These are phyloP conservation scores for Baronia brevicornis DNA, from an alignment of 2,888 invertebrate species.

Conservation along the genomic window DNA sequence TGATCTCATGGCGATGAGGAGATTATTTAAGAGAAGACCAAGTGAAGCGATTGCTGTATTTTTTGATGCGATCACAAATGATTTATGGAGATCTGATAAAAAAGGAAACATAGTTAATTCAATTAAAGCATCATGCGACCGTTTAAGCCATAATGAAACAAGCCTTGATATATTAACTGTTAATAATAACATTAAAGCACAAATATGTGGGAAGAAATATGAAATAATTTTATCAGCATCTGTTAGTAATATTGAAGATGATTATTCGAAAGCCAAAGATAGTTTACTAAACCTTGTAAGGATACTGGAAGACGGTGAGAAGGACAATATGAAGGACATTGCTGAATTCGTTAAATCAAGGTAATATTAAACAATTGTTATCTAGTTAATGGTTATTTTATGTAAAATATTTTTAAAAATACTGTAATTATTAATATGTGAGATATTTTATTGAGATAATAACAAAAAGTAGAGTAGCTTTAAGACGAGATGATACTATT, in stretches of 20 bases:
- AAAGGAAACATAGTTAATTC: constrained; percentile 38
- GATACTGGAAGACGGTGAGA: constrained; percentile 26
- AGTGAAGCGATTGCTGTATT: constrained; percentile 45
- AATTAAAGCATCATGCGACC: constrained; percentile 36
- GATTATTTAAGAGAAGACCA: constrained; percentile 46
- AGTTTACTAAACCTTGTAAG: constrained; percentile 39
- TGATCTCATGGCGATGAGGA: constrained; percentile 38
- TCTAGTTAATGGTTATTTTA: no score
- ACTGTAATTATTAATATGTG: no score
- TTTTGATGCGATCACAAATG: constrained; percentile 54
- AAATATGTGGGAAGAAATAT: constrained; percentile 51
- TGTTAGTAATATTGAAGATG: constrained; percentile 29
- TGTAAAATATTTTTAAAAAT: no score
- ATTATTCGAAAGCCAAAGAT: constrained; percentile 31
- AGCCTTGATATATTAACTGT: constrained; percentile 41
- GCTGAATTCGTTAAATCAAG: constrained; percentile 40
- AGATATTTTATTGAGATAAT: no score
- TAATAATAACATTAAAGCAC: constrained; percentile 36
- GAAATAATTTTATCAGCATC: constrained; percentile 36
- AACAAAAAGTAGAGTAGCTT: no score
- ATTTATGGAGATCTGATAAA: constrained; percentile 37
- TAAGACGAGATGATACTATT: no score
- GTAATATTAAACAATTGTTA: constrained; percentile 27
- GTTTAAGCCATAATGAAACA: constrained; percentile 36
- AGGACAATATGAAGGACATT: constrained; percentile 31